These are phyloP conservation scores for Leptura quadrifasciata DNA, from an alignment of 2,888 invertebrate species.

Conservation along the genomic window DNA sequence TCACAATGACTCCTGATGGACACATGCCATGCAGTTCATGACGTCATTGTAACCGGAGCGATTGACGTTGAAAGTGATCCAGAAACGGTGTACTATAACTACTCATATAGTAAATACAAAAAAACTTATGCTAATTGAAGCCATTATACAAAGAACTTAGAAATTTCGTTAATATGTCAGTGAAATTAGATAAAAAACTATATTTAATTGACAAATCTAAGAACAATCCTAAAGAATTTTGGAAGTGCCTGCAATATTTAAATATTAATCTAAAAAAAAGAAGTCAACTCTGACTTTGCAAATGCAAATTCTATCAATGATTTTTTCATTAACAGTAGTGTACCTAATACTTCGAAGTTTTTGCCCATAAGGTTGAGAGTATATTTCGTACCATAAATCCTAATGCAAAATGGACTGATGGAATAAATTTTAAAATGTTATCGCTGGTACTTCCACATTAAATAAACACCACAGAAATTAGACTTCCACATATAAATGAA, in stretches of 20 bases:
- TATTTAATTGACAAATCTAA: not conserved
- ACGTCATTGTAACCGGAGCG: too few species aligned
- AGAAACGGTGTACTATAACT: too few species aligned
- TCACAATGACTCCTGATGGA: too few species aligned
- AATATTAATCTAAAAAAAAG: not conserved
- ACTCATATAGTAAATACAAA: not conserved
- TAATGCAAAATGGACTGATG: not conserved
- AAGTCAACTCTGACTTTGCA: too few species aligned
- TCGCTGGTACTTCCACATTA: not conserved
- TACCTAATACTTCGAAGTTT: too few species aligned
- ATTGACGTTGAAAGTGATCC: too few species aligned
- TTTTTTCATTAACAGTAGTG: not conserved
- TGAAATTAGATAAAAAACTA: not conserved
- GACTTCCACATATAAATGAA: too few species aligned
- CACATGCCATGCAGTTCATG: too few species aligned
- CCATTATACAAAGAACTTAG: not conserved
- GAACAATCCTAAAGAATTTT: not conserved
- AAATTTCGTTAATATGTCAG: not conserved
- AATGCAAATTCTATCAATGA: too few species aligned
- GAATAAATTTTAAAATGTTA: not conserved
- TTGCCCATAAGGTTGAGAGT: not conserved
- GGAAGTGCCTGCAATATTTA: not conserved
- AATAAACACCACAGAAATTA: too few species aligned
- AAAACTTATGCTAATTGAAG: not conserved
- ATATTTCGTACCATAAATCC: not conserved